These are phyloP conservation scores for Danio albolineatus DNA, from an alignment of 2,797 vertebrate species.

Conservation along the genomic window DNA sequence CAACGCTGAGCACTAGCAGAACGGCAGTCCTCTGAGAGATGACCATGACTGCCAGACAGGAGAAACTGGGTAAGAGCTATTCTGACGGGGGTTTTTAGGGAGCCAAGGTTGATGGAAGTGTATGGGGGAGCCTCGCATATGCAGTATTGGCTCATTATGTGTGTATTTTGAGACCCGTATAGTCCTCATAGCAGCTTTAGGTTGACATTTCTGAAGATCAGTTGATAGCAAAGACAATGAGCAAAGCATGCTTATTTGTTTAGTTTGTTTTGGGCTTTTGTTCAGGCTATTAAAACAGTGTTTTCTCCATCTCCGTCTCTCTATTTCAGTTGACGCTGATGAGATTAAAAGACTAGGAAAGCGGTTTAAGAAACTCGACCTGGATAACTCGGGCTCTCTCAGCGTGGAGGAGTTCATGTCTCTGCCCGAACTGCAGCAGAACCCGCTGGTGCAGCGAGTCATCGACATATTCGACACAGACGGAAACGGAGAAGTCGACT, in stretches of 20 bases:
- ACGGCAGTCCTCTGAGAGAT: constrained; percentile 59
- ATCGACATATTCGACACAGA: constrained; percentile 99
- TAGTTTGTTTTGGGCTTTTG: neutral
- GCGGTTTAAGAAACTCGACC: constrained; percentile 99
- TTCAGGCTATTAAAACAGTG: neutral
- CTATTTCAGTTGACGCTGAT: constrained; percentile 91
- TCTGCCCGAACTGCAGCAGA: constrained; percentile 97
- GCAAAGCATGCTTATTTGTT: neutral
- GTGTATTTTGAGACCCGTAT: neutral
- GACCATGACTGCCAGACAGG: constrained; percentile 74
- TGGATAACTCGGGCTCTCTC: constrained; percentile 99
- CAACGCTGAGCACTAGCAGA: constrained; percentile 37
- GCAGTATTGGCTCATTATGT: neutral
- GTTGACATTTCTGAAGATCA: neutral
- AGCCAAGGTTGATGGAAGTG: neutral
- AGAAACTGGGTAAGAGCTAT: constrained; percentile 70
- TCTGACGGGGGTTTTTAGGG: neutral
- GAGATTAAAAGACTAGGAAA: constrained; percentile 99
- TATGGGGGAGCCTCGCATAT: neutral
- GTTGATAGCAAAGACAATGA: neutral
- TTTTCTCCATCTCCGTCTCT: constrained; percentile 37
- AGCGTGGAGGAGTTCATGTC: constrained; percentile 99
- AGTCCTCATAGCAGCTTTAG: neutral
- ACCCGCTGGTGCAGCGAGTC: constrained; percentile 96
- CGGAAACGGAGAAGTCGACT: constrained; percentile 98